These are phyloP conservation scores for Micrasema minimum DNA, from an alignment of 1,140 invertebrate species.

Conservation along the genomic window DNA sequence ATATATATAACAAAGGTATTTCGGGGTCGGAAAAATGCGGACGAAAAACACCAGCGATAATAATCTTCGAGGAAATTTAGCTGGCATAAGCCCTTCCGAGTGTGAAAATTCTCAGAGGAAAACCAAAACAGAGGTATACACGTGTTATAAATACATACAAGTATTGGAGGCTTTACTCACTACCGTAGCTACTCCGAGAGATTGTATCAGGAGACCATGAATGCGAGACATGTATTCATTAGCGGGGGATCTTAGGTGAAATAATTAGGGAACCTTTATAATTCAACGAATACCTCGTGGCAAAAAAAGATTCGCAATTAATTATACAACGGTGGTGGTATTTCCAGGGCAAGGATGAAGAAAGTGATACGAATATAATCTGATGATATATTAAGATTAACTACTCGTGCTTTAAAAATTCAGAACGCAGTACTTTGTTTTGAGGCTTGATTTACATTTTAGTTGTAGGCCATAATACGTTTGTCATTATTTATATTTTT, in stretches of 20 bases:
- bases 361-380: not conserved
- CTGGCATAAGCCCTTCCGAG: conserved; percentile 45
- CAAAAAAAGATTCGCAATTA: conserved; percentile 25
- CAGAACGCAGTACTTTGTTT: not conserved
- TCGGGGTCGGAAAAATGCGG: conserved; percentile 27
- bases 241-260: conserved; percentile 18
- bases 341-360: not conserved
- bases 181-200: not conserved
- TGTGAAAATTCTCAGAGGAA: conserved; percentile 51
- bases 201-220: conserved; percentile 22
- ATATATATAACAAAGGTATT: conserved; percentile 43
- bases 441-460: not conserved
- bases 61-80: conserved; percentile 48
- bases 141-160: conserved; percentile 5
- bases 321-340: conserved; percentile 7
- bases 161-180: not conserved
- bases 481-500: conserved; percentile 33
- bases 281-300: conserved; percentile 23
- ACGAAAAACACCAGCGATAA: conserved; percentile 53
- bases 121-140: conserved; percentile 32
- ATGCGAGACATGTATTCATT: conserved; percentile 28
- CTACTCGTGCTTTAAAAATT: not conserved
- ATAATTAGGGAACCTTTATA: conserved; percentile 30
- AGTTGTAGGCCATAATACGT: conserved; percentile 14
- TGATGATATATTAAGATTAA: conserved; percentile 1